Evolutionary conservation across 2,797 vertebrate genomes (phyloP).

Genomic region (Margarornis squamiger): DNA sequence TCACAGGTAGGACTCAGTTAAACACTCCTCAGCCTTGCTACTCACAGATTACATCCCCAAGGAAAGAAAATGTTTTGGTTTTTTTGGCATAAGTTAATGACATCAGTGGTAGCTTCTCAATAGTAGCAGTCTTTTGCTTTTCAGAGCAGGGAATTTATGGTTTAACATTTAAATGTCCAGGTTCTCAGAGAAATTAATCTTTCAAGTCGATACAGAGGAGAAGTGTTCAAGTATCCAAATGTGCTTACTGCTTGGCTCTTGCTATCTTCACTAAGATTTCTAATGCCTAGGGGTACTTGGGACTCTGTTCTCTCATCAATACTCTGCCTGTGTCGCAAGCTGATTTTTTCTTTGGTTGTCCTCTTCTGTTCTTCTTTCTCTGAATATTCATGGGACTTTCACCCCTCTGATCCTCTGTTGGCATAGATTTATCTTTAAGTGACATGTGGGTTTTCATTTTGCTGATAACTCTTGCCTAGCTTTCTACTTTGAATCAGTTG

Average conservation of each 20-base stretch:
- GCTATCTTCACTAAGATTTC: not conserved
- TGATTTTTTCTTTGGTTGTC: not conserved
- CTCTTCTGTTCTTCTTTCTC: not conserved
- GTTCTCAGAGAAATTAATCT: not conserved
- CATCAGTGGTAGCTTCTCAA: not conserved
- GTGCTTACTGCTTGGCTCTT: not conserved
- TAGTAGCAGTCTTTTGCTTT: not conserved
- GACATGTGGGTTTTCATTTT: not conserved
- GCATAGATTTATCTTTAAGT: not conserved
- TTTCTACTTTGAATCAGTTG: not conserved
- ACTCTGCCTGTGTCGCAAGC: not conserved
- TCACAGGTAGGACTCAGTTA: slow-evolving; percentile 6
- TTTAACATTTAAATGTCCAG: not conserved
- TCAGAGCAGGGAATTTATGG: not conserved
- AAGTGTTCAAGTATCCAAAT: not conserved
- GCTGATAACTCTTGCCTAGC: not conserved
- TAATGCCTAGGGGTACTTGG: not conserved
- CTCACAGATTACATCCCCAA: not conserved
- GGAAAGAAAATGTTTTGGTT: not conserved
- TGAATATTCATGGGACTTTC: not conserved
- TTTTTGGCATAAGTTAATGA: not conserved
- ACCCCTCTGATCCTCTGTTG: not conserved
- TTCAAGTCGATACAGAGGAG: not conserved
- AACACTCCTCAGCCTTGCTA: not conserved
- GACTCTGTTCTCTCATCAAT: not conserved